phyloP scores from a whole-genome alignment of 2,113 vertebrate species.

The Notiomystis cincta region DNA sequence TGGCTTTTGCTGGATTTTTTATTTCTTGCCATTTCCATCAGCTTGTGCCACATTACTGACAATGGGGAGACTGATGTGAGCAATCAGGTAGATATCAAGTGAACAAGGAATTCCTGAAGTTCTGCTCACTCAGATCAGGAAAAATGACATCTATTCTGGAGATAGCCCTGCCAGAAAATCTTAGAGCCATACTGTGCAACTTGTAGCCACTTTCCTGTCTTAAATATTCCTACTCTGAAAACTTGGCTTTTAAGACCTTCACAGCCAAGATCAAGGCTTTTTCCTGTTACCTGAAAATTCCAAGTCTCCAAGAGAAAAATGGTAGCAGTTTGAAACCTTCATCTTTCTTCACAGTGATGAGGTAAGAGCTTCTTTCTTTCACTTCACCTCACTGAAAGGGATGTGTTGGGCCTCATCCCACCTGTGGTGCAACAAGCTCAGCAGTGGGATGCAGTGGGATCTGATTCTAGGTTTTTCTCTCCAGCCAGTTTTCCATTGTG shows the following conservation, averaged over 20 bases:
- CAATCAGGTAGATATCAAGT: not conserved
- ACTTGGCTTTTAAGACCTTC: not conserved
- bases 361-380: not conserved
- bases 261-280: not conserved
- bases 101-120: not conserved
- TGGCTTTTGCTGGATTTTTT: not conserved
- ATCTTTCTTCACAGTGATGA: not conserved
- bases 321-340: not conserved
- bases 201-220: not conserved
- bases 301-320: not conserved
- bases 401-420: not conserved
- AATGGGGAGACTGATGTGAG: not conserved
- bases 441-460: not conserved
- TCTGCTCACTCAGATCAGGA: not conserved
- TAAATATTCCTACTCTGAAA: not conserved
- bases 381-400: not conserved
- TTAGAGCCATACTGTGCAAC: not conserved
- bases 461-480: not conserved
- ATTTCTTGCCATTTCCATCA: not conserved
- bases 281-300: not conserved
- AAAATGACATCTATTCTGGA: not conserved
- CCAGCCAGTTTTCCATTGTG: not conserved
- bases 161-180: not conserved
- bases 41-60: not conserved
- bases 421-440: not conserved